Evolutionary conservation across 2,888 invertebrate species (phyloP), one percentile per base, ranked within the genome.

Genomic region (Cyclophora punctaria): DNA sequence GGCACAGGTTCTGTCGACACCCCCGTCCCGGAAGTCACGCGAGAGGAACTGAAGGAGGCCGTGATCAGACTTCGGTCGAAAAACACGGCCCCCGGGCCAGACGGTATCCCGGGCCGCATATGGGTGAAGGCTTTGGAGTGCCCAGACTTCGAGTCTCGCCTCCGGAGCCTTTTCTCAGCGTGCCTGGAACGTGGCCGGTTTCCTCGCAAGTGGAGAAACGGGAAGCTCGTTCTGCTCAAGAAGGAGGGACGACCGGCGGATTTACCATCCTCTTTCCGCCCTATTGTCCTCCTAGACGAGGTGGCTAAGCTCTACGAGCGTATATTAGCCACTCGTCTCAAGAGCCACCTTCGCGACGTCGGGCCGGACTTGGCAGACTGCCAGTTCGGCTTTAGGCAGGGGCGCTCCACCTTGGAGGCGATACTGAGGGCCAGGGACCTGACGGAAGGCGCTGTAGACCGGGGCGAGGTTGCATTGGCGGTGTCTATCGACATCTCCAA

Each of bases 401-500:
- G 47, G 34, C 43, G 51, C n/a, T 55, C 52, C 1, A 52, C 54
- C 0, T 3, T 56, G 1, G 53, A 54, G n/a, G 55, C 56, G 2
- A 43, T 58, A 3, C 2, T 42, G 7, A 46, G 48, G 20, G 37
- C 61, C 0, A 47, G 44, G 35, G 3, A 33, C 0, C 7, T 50
- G 1, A n/a, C 49, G n/a, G 50, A 51, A 6, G 46, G 51, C 7
- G 57, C 55, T 2, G 42, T 50, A 3, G 5, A 43, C 6, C 45
- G 7, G 33, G 60, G 60, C 0, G 56, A 50, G 20, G 20, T 20
- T 20, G 20, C 20, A 20, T 20, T 20, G 20, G 62, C 58, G 20
- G 53, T 62, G 3, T 58, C 57, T 1, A 7, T 64, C 0, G 64
- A 64, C 34, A 64, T 64, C 3, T 51, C 54, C 42, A 64, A 65